Conservation (phyloP, 1,140 invertebrate species). For the Ephestia elutella region DNA sequence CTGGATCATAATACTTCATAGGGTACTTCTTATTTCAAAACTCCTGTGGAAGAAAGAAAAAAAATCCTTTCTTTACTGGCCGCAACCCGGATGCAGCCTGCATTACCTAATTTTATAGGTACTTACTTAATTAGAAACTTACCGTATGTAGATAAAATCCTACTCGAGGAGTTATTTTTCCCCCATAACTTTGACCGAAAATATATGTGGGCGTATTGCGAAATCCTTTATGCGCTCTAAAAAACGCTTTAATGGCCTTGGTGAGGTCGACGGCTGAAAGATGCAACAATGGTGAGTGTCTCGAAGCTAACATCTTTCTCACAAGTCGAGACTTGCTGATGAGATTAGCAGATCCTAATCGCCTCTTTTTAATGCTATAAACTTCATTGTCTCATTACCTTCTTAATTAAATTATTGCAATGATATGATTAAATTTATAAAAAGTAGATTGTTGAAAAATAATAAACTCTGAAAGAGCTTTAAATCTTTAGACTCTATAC, state of each 20-base stretch:
- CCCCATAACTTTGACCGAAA: slow-evolving; percentile 82
- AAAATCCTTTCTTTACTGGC: background rate
- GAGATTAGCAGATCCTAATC: background rate
- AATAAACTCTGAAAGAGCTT: too few relatives aligned
- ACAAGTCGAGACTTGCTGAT: background rate
- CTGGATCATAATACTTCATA: too few relatives aligned
- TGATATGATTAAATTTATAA: too few relatives aligned
- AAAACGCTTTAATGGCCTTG: slow-evolving; percentile 67
- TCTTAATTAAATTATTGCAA: too few relatives aligned
- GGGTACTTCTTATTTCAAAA: too few relatives aligned
- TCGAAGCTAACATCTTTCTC: slow-evolving; percentile 5
- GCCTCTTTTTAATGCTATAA: background rate
- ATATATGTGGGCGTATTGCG: slow-evolving; percentile 79
- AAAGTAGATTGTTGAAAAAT: too few relatives aligned
- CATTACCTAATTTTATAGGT: too few relatives aligned
- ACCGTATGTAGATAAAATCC: slow-evolving; percentile 68
- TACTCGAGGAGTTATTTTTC: slow-evolving; percentile 81
- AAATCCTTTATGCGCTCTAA: slow-evolving; percentile 74
- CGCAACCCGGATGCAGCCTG: too few relatives aligned
- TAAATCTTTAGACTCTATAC: too few relatives aligned
- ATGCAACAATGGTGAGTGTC: slow-evolving; percentile 5
- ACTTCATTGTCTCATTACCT: too few relatives aligned
- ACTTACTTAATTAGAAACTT: too few relatives aligned
- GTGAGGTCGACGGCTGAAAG: slow-evolving; percentile 51
- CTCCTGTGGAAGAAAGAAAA: too few relatives aligned